Conservation (phyloP, 2,113 vertebrate species). For the Microcebus jonahi region DNA sequence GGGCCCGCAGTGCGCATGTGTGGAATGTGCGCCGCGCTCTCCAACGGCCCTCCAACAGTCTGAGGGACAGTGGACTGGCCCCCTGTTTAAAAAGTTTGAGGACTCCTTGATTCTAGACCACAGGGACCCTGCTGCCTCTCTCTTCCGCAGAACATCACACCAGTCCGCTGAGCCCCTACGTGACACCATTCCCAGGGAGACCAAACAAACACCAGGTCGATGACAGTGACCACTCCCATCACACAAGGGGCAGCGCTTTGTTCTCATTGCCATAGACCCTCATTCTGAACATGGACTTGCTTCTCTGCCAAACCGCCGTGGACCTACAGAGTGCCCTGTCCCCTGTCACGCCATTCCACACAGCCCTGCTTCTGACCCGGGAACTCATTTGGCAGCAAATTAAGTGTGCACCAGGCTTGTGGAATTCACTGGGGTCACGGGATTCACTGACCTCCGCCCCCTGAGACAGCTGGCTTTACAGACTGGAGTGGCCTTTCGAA, state of each 20-base stretch:
- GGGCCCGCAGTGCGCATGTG: too few relatives aligned
- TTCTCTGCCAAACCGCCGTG: not conserved
- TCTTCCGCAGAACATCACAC: too few relatives aligned
- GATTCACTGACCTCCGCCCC: not conserved
- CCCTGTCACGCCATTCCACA: not conserved
- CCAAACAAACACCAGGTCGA: not conserved
- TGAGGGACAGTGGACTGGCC: too few relatives aligned
- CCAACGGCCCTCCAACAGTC: too few relatives aligned
- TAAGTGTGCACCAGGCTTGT: not conserved
- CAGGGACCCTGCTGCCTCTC: too few relatives aligned
- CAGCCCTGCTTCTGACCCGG: not conserved
- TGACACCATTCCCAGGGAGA: not conserved
- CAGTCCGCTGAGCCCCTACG: rapidly evolving
- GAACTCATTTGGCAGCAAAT: not conserved
- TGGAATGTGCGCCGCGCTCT: too few relatives aligned
- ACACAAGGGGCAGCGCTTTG: not conserved
- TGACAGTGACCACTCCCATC: too few relatives aligned
- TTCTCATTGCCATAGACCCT: not conserved
- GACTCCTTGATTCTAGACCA: not conserved
- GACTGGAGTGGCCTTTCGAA: not conserved
- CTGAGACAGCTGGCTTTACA: not conserved
- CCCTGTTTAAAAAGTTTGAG: too few relatives aligned
- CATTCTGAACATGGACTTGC: not conserved
- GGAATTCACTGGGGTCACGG: not conserved
- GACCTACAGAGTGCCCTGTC: too few relatives aligned